Evolutionary conservation across 2,888 invertebrate species (phyloP).

Genomic region (Lasioglossum vierecki): DNA sequence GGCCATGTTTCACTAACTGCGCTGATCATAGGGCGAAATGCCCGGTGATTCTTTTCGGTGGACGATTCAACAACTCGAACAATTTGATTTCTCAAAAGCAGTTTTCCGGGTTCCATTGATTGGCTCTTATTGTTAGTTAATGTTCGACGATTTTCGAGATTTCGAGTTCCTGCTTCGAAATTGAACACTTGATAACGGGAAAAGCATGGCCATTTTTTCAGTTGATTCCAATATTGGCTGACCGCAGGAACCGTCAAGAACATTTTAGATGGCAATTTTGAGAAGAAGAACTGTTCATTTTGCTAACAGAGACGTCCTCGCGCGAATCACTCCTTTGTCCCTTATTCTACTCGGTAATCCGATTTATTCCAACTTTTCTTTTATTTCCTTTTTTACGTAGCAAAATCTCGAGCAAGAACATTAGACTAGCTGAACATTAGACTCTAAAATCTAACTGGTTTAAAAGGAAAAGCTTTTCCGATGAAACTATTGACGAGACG

Average conservation of each 20-base stretch:
- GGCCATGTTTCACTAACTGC: not conserved
- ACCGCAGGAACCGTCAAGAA: too few relatives aligned
- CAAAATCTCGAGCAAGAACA: not conserved
- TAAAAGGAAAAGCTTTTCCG: not conserved
- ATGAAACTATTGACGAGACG: not conserved
- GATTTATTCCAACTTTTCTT: not conserved
- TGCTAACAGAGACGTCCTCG: too few relatives aligned
- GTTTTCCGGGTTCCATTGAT: not conserved
- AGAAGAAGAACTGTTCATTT: too few relatives aligned
- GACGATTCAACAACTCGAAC: not conserved
- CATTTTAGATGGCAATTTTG: too few relatives aligned
- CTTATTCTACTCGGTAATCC: not conserved
- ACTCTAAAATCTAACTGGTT: too few relatives aligned
- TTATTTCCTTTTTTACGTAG: not conserved
- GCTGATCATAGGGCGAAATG: not conserved
- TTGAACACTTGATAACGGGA: not conserved
- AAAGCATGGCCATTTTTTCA: not conserved
- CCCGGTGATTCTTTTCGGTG: not conserved
- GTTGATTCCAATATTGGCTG: not conserved
- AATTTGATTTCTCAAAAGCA: not conserved
- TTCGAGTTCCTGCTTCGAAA: not conserved
- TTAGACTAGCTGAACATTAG: not conserved
- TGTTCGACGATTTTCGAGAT: not conserved
- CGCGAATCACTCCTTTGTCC: not conserved
- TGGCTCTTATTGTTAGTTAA: not conserved